These are phyloP conservation scores for Achatina immaculata DNA, from an alignment of 1,140 invertebrate species.

Conservation along the genomic window DNA sequence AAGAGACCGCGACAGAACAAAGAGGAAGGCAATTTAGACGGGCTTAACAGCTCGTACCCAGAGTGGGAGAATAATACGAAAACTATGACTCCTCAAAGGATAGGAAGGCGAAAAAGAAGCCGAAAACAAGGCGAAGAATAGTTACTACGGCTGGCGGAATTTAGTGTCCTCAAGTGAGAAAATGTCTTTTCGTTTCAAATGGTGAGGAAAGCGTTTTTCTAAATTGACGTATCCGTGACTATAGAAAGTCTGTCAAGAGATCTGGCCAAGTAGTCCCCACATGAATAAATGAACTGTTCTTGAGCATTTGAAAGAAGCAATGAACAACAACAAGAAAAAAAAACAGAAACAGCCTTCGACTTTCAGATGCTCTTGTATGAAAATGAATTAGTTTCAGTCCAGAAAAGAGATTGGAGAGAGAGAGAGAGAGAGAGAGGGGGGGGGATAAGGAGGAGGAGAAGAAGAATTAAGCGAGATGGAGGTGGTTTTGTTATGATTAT, in stretches of 20 bases:
- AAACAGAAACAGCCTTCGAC: too few relatives aligned
- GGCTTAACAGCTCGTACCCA: slow-evolving; percentile 13
- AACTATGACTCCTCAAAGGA: background rate
- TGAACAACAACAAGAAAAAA: too few relatives aligned
- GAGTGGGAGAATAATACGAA: slow-evolving; percentile 3
- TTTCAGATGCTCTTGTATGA: too few relatives aligned
- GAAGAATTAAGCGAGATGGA: too few relatives aligned
- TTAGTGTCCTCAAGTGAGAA: background rate
- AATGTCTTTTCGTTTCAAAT: slow-evolving; percentile 11
- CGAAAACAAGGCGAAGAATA: background rate
- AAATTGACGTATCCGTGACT: slow-evolving; percentile 7
- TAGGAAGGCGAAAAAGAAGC: background rate
- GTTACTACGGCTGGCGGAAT: background rate
- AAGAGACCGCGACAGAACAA: slow-evolving; percentile 7
- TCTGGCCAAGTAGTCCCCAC: background rate
- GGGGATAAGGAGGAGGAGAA: too few relatives aligned
- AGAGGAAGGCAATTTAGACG: background rate
- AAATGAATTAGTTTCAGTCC: too few relatives aligned
- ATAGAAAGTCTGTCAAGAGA: background rate
- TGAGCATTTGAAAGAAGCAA: background rate
- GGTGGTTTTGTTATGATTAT: too few relatives aligned
- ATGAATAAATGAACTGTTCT: background rate
- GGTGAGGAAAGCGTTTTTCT: background rate
- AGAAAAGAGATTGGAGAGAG: too few relatives aligned
- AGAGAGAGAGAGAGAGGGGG: too few relatives aligned